phyloP scores from a whole-genome alignment of 2,797 vertebrate species.

The Neosilurus hyrtlii region DNA sequence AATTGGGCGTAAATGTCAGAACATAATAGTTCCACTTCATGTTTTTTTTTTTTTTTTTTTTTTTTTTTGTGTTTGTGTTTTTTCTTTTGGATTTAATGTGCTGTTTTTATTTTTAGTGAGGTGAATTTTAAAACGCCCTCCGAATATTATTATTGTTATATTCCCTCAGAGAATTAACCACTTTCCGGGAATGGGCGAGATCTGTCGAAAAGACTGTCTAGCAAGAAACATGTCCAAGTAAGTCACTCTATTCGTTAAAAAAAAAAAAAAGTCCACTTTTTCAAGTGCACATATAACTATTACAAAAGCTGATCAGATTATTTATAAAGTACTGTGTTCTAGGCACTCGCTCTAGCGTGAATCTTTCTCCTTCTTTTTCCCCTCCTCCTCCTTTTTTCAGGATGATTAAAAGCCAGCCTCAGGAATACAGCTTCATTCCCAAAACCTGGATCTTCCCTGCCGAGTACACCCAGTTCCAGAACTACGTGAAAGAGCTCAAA shows the following conservation, averaged over 20 bases:
- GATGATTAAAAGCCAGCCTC: conserved; percentile 95
- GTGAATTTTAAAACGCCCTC: conserved; percentile 71
- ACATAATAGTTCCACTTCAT: conserved; percentile 76
- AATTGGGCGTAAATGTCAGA: conserved; percentile 86
- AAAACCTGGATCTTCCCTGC: conserved; percentile 98
- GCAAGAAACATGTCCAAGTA: conserved; percentile 99
- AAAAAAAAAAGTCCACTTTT: neutral
- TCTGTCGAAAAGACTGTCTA: conserved; percentile 98
- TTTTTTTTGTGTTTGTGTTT: too few species aligned
- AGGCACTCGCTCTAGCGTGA: neutral
- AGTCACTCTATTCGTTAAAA: conserved; percentile 58
- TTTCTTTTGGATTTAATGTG: conserved; percentile 64
- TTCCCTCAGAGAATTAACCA: conserved; percentile 95
- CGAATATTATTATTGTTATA: conserved; percentile 75
- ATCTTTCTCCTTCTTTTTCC: neutral
- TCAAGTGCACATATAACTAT: neutral
- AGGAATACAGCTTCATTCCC: conserved; percentile 95
- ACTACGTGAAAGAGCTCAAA: conserved; percentile 93
- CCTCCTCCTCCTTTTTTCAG: conserved; percentile 63
- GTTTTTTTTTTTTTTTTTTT: conserved; percentile 60
- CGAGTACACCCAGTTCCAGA: conserved; percentile 97
- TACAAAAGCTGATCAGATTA: conserved; percentile 14
- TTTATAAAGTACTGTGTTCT: neutral
- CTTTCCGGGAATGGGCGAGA: conserved; percentile 99
- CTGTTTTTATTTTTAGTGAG: conserved; percentile 69